Conservation (phyloP, 2,113 vertebrate species). For the Myxocyprinus asiaticus region DNA sequence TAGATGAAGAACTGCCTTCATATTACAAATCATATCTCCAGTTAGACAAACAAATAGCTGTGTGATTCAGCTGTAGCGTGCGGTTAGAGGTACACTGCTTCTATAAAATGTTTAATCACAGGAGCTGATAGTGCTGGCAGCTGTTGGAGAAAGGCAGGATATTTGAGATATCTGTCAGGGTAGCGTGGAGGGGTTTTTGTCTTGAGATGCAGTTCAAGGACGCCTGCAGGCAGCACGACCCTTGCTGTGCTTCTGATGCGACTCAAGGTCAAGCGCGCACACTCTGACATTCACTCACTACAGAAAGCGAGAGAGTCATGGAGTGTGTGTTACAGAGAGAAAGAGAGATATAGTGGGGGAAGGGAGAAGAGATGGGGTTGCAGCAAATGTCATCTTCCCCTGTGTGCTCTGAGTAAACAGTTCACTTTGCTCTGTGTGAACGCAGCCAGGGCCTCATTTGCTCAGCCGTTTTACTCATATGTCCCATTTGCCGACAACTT, state of each 20-base stretch:
- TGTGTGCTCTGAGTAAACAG: slow-evolving; percentile 49
- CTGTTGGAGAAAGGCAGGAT: slow-evolving; percentile 68
- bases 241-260: slow-evolving; percentile 84
- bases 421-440: slow-evolving; percentile 39
- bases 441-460: slow-evolving; percentile 49
- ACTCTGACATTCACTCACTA: slow-evolving; percentile 86
- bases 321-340: slow-evolving; percentile 12
- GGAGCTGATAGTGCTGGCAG: slow-evolving; percentile 24
- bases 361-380: slow-evolving; percentile 42
- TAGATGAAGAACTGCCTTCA: slow-evolving; percentile 3
- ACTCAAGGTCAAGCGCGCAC: slow-evolving; percentile 87
- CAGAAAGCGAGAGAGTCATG: slow-evolving; percentile 35
- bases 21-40: slow-evolving; percentile 11
- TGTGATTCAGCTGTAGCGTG: slow-evolving; percentile 11
- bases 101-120: slow-evolving; percentile 36
- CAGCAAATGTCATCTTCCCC: slow-evolving; percentile 51
- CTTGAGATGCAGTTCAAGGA: slow-evolving; percentile 89
- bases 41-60: slow-evolving; percentile 18
- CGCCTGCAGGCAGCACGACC: slow-evolving; percentile 88
- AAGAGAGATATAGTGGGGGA: slow-evolving; percentile 23
- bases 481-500: slow-evolving; percentile 43
- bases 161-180: slow-evolving; percentile 89
- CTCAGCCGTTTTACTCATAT: slow-evolving; percentile 47
- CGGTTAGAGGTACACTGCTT: slow-evolving; percentile 38
- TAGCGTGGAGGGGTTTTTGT: slow-evolving; percentile 79